A percentile compares a stretch with the other conserved stretches of the same genome.
phyloP scores from a whole-genome alignment of 2,113 vertebrate genomes.

The Rynchops niger region DNA sequence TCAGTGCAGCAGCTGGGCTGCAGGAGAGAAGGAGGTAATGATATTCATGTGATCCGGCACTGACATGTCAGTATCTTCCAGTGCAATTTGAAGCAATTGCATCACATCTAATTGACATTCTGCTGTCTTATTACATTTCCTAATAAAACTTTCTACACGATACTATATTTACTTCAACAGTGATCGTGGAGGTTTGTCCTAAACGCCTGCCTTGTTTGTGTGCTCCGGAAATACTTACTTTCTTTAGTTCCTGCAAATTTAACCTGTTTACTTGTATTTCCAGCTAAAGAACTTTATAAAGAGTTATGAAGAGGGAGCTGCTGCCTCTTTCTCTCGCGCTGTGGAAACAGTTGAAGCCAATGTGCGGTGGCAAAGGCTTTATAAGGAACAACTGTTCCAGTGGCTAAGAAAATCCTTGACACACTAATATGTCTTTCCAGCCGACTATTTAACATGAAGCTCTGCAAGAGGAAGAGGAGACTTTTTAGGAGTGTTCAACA shows the following conservation, averaged over 20 bases:
- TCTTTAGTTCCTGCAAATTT: constrained; percentile 1
- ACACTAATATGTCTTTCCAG: constrained; percentile 70
- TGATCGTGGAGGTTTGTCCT: neutral
- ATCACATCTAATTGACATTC: constrained; percentile 5
- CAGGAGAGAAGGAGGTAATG: neutral
- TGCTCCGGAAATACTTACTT: neutral
- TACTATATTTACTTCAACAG: neutral
- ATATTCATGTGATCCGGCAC: constrained; percentile 28
- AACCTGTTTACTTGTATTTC: constrained; percentile 59
- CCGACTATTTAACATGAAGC: neutral
- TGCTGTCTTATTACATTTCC: constrained; percentile 20
- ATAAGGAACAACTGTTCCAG: constrained; percentile 91
- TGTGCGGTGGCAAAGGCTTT: constrained; percentile 91
- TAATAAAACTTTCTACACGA: neutral
- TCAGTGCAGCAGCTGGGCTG: neutral
- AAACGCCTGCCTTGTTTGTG: neutral
- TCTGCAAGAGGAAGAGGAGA: constrained; percentile 57
- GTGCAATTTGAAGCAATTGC: constrained; percentile 10
- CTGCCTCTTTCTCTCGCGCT: constrained; percentile 85
- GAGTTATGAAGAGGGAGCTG: constrained; percentile 79
- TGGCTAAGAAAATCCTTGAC: constrained; percentile 90
- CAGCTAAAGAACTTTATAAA: constrained; percentile 95
- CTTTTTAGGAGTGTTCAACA: constrained; percentile 32
- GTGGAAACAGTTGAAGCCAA: constrained; percentile 95
- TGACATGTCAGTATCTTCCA: constrained; percentile 40